A percentile compares a stretch with the other conserved stretches of the same genome.
These are phyloP conservation scores for Eupithecia inturbata DNA, from an alignment of 2,888 invertebrate species.

Conservation along the genomic window DNA sequence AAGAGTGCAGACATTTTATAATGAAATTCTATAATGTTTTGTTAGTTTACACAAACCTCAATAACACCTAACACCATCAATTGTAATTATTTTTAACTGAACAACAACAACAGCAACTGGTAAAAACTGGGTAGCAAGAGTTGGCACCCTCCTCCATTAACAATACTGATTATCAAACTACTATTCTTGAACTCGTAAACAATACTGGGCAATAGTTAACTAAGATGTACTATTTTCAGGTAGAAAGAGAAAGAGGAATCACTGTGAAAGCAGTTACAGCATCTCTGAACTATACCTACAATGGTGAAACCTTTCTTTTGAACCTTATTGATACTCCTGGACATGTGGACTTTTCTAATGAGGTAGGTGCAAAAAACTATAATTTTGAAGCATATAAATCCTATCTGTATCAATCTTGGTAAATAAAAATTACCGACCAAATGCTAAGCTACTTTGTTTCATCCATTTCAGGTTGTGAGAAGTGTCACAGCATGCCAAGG, in stretches of 20 bases:
- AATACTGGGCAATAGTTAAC: background rate
- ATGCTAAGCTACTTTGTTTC: background rate
- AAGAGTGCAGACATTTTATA: too few species aligned
- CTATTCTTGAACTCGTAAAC: background rate
- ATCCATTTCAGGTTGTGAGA: conserved; percentile 87
- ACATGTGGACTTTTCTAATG: conserved; percentile 98
- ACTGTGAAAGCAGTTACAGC: conserved; percentile 99
- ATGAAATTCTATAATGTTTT: too few species aligned
- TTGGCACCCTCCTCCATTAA: background rate
- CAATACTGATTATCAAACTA: too few species aligned
- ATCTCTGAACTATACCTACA: conserved; percentile 90
- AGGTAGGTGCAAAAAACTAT: conserved; percentile 83
- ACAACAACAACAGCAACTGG: too few species aligned
- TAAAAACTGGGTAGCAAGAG: background rate
- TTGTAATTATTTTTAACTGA: too few species aligned
- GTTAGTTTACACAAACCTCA: too few species aligned
- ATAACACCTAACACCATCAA: too few species aligned
- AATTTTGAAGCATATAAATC: background rate
- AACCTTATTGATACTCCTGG: conserved; percentile 99
- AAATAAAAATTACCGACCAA: background rate
- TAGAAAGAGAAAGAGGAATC: conserved; percentile 98
- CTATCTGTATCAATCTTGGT: background rate
- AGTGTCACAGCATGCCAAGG: conserved; percentile 97
- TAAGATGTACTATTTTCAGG: conserved; percentile 70
- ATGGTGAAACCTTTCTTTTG: conserved; percentile 89